Evolutionary conservation across 2,113 vertebrate genomes (phyloP), one percentile per base, ranked within the genome.

Genomic region (Eudyptes chrysolophus): DNA sequence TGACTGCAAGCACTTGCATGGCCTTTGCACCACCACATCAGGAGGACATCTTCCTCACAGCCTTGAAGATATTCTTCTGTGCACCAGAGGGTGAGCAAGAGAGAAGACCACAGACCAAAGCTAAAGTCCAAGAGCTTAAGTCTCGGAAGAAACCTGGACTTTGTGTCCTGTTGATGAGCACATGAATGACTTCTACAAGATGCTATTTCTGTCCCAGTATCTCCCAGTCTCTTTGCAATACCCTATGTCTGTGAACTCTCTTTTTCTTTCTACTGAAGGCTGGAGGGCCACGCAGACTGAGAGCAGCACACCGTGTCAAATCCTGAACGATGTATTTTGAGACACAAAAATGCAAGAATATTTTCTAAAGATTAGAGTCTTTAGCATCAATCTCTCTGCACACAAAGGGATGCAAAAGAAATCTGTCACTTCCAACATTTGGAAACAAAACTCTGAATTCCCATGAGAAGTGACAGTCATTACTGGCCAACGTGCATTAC

Each of bases 1-100:
- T 54, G 10, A 61, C 25, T 55, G n/a, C 38, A 60, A 30, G 29
- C 16, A 32, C 7, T 21, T 0, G 0, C 0, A 0, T 19, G 30
- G 36, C 9, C 26, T 66, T 75, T 18, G 27, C 3, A 0, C 12
- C 1, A 0, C 46, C 22, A 16, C 51, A 25, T 18, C 30, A 44
- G 65, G 14, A 55, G 20, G n/a, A 34, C 34, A 32, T 34, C 46
- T 68, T 71, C 62, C 48, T 76, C 34, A 26, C 30, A 66, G 40
- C 16, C 75, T 55, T 40, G 16, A 34, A 22, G 38, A 71, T 42
- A 29, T 0, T 15, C 68, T 60, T 13, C 44, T 27, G n/a, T 0
- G 13, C 8, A 12, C 36, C 36, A 87, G 16, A 64, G 21, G 7
- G 5, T n/a, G 11, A 78, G 76, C 42, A 68, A 58, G 9, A 71